phyloP scores from a whole-genome alignment of 2,888 invertebrate species.

The Dioctria rufipes region DNA sequence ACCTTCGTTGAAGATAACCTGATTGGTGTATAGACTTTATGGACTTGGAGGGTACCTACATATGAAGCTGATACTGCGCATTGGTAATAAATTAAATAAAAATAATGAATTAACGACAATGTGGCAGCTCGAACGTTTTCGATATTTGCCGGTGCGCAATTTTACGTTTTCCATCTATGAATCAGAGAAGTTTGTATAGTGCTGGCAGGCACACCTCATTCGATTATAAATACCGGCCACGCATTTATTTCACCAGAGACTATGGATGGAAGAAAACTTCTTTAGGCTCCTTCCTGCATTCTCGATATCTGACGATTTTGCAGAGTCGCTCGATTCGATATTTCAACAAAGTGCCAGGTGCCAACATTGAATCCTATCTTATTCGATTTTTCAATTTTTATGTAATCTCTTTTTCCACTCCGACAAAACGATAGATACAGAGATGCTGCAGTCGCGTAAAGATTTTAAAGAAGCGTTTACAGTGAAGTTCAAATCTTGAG shows the following conservation, averaged over 20 bases:
- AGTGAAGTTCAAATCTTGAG: too few relatives aligned
- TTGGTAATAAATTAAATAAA: constrained; percentile 37
- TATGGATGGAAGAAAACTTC: constrained; percentile 4
- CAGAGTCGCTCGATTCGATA: background rate
- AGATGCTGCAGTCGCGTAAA: background rate
- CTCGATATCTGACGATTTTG: constrained; percentile 11
- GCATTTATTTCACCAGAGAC: constrained; percentile 55
- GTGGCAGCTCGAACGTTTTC: constrained; percentile 15
- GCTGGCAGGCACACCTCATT: constrained; percentile 54
- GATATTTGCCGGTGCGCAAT: constrained; percentile 12
- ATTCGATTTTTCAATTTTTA: constrained; percentile 30
- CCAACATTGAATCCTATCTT: constrained; percentile 1
- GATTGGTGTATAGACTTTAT: too few relatives aligned
- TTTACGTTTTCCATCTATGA: constrained; percentile 45
- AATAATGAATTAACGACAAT: constrained; percentile 36
- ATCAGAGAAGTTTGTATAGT: constrained; percentile 29
- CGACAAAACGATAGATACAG: constrained; percentile 1
- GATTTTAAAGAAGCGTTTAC: background rate
- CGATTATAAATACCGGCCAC: constrained; percentile 58
- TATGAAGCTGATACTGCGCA: constrained; percentile 13
- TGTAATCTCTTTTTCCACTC: background rate
- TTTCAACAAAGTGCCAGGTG: background rate
- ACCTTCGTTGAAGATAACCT: constrained; percentile 37
- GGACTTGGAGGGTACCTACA: background rate
- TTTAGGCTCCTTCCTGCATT: constrained; percentile 46